Conservation (phyloP, 1,140 invertebrate genomes). For the Orchesella cincta region DNA sequence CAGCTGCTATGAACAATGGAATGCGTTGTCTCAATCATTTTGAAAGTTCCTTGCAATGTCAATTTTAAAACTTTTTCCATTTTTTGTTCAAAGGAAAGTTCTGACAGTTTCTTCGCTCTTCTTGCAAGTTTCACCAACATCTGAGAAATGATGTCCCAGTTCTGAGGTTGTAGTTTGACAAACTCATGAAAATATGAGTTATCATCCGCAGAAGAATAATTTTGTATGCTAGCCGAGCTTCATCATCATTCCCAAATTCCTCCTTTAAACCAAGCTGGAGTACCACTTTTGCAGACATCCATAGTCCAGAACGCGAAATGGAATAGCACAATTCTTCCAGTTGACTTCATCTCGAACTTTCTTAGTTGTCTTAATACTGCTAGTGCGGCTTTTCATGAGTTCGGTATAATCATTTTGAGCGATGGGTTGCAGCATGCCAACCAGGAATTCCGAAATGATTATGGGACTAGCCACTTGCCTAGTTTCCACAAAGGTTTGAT, state of each 20-base stretch:
- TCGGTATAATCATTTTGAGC: not conserved
- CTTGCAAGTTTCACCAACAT: constrained; percentile 34
- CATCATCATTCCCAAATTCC: not conserved
- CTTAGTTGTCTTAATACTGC: constrained; percentile 13
- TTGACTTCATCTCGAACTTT: constrained; percentile 37
- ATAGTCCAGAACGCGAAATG: constrained; percentile 37
- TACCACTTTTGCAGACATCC: constrained; percentile 37
- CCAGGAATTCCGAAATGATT: constrained; percentile 29
- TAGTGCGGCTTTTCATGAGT: not conserved
- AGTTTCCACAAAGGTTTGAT: not conserved
- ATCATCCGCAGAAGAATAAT: constrained; percentile 32
- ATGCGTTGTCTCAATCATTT: not conserved
- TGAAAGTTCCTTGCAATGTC: not conserved
- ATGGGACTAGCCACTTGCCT: constrained; percentile 25
- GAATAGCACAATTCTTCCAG: constrained; percentile 16
- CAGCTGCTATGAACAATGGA: not conserved
- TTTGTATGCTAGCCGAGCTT: constrained; percentile 32
- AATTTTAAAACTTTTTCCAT: not conserved
- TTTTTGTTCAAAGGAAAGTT: constrained; percentile 9
- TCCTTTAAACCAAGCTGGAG: constrained; percentile 24
- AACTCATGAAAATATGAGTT: no score
- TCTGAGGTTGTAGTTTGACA: not conserved
- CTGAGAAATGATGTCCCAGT: not conserved
- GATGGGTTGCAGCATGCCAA: not conserved
- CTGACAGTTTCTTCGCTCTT: constrained; percentile 22